A percentile compares a stretch with the other conserved stretches of the same genome.
Conservation (phyloP, 1,140 invertebrate species). For the Trachymyrmex cornetzi region DNA sequence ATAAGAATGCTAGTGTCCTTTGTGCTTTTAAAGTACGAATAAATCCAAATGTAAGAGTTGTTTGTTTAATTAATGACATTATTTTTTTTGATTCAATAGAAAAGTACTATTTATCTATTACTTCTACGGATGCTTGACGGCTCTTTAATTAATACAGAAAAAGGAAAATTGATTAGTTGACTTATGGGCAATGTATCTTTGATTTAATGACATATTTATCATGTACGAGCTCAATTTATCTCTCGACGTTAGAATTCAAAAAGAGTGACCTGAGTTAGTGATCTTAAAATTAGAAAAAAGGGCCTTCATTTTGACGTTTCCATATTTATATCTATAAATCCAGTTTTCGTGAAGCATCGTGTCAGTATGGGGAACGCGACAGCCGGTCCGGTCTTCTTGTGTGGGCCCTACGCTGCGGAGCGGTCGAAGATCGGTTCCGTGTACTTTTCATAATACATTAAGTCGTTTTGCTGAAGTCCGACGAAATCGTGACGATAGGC, state of each 20-base stretch:
- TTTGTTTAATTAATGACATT: slow-evolving; percentile 28
- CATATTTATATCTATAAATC: slow-evolving; percentile 55
- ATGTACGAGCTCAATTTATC: not conserved
- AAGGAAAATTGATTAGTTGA: not conserved
- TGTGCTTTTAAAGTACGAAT: not conserved
- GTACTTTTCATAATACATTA: slow-evolving; percentile 77
- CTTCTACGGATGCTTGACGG: not conserved
- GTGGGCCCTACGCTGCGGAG: slow-evolving; percentile 49
- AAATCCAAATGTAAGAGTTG: not conserved
- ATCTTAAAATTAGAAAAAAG: slow-evolving; percentile 1
- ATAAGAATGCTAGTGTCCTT: slow-evolving; percentile 33
- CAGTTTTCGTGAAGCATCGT: slow-evolving; percentile 17
- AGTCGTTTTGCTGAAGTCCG: slow-evolving; percentile 72
- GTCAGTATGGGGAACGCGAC: slow-evolving; percentile 9
- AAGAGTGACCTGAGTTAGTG: not conserved
- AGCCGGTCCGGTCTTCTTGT: slow-evolving; percentile 64
- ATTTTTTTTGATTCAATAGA: not conserved
- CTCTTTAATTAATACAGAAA: slow-evolving; percentile 5
- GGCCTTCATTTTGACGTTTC: slow-evolving; percentile 31
- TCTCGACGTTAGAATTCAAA: slow-evolving; percentile 9
- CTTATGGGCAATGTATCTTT: not conserved
- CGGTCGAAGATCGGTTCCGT: slow-evolving; percentile 62
- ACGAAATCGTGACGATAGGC: slow-evolving; percentile 70
- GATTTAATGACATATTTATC: not conserved
- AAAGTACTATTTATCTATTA: not conserved